A percentile compares a stretch with the other conserved stretches of the same genome.
Evolutionary conservation across 2,888 invertebrate species (phyloP).

Genomic region (Perdita meconis): DNA sequence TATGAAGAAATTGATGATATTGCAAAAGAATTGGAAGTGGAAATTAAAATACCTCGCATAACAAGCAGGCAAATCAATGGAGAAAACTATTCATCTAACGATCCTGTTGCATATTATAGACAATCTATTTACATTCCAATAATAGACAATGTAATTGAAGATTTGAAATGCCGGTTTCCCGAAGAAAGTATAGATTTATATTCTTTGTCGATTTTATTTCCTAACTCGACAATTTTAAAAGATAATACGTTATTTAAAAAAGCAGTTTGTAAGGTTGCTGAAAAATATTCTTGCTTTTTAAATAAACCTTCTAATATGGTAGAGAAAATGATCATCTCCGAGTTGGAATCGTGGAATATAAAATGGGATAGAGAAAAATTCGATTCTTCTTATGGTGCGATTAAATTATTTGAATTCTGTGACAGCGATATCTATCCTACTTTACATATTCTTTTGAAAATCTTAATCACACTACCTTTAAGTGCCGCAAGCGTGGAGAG

Average conservation of each 20-base stretch:
- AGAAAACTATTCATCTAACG: neutral
- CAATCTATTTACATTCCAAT: constrained; percentile 1
- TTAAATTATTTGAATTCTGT: constrained; percentile 5
- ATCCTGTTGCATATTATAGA: constrained; percentile 1
- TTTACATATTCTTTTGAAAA: constrained; percentile 1
- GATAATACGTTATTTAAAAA: constrained; percentile 7
- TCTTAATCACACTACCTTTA: constrained; percentile 1
- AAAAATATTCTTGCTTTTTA: neutral
- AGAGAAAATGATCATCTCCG: constrained; percentile 3
- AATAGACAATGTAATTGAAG: constrained; percentile 1
- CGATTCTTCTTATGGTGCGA: neutral
- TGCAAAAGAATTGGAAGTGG: neutral
- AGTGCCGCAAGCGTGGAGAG: neutral
- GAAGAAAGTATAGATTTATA: neutral
- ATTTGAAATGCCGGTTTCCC: neutral
- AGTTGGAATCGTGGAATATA: neutral
- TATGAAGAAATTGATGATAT: neutral
- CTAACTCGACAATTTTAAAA: constrained; percentile 1
- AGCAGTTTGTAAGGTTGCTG: neutral
- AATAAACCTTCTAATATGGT: neutral
- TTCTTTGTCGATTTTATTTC: neutral
- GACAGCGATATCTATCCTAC: neutral
- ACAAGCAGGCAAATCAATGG: neutral
- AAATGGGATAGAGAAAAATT: constrained; percentile 12
- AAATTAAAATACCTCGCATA: constrained; percentile 9